Conservation (phyloP, 2,797 vertebrate genomes). For the Notoglanidium macrostoma region DNA sequence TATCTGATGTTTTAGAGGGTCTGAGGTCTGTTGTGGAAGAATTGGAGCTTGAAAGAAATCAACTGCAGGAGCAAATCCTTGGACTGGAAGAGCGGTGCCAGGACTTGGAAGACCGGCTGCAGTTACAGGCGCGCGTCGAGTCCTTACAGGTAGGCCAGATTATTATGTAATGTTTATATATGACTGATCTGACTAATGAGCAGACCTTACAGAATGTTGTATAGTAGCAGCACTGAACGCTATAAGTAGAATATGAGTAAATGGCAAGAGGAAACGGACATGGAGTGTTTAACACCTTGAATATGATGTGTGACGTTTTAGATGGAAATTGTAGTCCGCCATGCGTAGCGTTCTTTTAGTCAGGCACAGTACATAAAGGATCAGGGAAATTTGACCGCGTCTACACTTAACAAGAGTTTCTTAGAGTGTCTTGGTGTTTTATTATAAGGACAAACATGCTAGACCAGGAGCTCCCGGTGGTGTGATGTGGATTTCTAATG, state of each 20-base stretch:
- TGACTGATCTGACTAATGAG: too few relatives aligned
- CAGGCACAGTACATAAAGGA: too few relatives aligned
- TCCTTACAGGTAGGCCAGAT: slow-evolving; percentile 78
- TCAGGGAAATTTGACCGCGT: too few relatives aligned
- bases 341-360: too few relatives aligned
- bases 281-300: neutral
- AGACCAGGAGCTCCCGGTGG: neutral
- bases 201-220: neutral
- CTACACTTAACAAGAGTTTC: neutral
- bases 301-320: neutral
- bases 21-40: slow-evolving; percentile 87
- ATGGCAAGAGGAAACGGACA: neutral
- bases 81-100: slow-evolving; percentile 86
- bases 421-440: too few relatives aligned
- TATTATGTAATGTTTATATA: neutral
- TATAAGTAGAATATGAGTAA: neutral
- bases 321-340: too few relatives aligned
- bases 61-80: slow-evolving; percentile 90
- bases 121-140: slow-evolving; percentile 87
- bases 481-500: neutral
- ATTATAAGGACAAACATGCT: neutral
- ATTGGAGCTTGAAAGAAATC: slow-evolving; percentile 89
- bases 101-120: slow-evolving; percentile 84
- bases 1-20: slow-evolving; percentile 64
- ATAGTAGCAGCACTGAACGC: too few relatives aligned